Percentiles rank a stretch among this genome's conserved stretches.
phyloP scores from a whole-genome alignment of 2,888 invertebrate genomes.

The Nowickia ferox region DNA sequence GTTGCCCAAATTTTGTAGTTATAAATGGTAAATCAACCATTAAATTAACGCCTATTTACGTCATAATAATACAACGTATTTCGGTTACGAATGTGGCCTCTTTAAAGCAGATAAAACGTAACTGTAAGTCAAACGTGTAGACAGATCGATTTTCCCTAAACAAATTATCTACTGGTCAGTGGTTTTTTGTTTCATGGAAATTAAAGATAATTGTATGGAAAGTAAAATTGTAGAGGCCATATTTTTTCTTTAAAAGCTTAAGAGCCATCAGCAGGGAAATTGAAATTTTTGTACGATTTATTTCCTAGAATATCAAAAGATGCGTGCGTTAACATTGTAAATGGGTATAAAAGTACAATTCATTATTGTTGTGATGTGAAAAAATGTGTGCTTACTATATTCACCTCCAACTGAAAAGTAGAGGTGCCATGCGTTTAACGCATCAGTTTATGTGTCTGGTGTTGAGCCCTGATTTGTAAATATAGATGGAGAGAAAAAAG shows the following conservation, averaged over 20 bases:
- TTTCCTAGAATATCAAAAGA: background rate
- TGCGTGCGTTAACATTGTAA: background rate
- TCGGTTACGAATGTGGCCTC: background rate
- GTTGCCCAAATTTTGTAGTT: conserved; percentile 47
- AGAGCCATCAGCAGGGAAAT: background rate
- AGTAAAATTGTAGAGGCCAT: background rate
- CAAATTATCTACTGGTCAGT: conserved; percentile 30
- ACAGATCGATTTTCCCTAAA: conserved; percentile 32
- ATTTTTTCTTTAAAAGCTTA: background rate
- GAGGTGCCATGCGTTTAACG: too few species aligned
- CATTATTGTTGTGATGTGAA: background rate
- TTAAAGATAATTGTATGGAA: conserved; percentile 26
- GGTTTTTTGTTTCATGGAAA: conserved; percentile 23
- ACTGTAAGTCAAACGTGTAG: conserved; percentile 32
- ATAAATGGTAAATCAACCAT: conserved; percentile 61
- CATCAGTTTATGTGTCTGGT: too few species aligned
- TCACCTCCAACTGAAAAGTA: too few species aligned
- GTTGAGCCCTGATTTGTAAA: too few species aligned
- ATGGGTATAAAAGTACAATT: background rate
- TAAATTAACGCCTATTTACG: conserved; percentile 65
- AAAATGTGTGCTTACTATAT: too few species aligned
- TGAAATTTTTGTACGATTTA: background rate
- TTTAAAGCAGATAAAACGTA: conserved; percentile 5
- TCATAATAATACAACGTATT: conserved; percentile 44
- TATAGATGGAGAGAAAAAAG: too few species aligned